Percentiles rank a stretch among this genome's conserved stretches.
Conservation (phyloP, 1,140 invertebrate genomes). For the Triops longicaudatus region DNA sequence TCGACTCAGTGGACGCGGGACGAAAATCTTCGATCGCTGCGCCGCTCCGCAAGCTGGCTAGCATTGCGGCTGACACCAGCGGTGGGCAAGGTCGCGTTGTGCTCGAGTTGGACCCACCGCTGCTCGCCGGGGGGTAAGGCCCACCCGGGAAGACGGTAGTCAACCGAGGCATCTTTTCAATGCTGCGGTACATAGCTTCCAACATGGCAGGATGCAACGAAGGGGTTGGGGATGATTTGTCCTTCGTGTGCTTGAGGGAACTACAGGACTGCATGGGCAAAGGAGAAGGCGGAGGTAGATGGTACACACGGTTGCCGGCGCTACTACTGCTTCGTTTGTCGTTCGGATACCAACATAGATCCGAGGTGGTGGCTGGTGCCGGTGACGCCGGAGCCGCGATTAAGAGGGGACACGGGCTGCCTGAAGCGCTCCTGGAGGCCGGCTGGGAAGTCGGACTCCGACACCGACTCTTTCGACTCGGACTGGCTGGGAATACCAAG, state of each 20-base stretch:
- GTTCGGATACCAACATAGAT: background rate
- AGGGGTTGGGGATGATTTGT: conserved; percentile 48
- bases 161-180: conserved; percentile 43
- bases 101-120: conserved; percentile 34
- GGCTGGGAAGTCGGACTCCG: conserved; percentile 7
- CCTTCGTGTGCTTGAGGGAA: conserved; percentile 28
- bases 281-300: background rate
- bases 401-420: conserved; percentile 26
- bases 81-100: conserved; percentile 36
- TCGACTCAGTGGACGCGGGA: conserved; percentile 32
- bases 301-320: conserved; percentile 16
- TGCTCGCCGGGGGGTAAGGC: conserved; percentile 33
- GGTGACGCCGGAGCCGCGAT: conserved; percentile 20
- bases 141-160: conserved; percentile 41
- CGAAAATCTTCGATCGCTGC: conserved; percentile 35
- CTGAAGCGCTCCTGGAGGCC: conserved; percentile 7
- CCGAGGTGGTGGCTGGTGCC: conserved; percentile 22
- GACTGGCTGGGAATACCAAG: conserved; percentile 47
- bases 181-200: conserved; percentile 59
- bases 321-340: conserved; percentile 23
- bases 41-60: background rate
- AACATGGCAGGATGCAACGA: conserved; percentile 56
- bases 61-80: conserved; percentile 31
- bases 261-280: background rate
- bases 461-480: conserved; percentile 28